Conservation (phyloP, 2,797 vertebrate genomes). For the Tolypeutes matacus region DNA sequence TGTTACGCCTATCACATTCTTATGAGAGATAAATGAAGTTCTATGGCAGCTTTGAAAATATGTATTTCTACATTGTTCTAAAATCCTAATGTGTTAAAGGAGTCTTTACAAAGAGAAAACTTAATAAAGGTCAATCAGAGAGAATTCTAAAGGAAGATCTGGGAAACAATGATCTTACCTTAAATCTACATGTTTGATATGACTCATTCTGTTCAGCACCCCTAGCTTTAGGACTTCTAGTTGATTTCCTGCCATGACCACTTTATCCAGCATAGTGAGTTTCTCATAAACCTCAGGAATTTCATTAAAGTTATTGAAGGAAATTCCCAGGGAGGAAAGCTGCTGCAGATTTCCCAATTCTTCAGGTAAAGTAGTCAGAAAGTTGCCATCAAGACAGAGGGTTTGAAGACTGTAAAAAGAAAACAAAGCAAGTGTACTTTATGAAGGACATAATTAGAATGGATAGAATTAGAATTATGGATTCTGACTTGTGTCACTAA, state of each 20-base stretch:
- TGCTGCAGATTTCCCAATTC: constrained; percentile 93
- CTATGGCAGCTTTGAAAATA: constrained; percentile 44
- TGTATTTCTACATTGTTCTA: background rate
- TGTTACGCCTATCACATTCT: background rate
- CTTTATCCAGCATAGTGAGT: constrained; percentile 92
- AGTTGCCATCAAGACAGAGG: constrained; percentile 96
- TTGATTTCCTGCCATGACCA: constrained; percentile 95
- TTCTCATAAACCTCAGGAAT: constrained; percentile 93
- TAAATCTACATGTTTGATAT: constrained; percentile 95
- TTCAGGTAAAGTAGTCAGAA: constrained; percentile 93
- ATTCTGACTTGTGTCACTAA: constrained; percentile 22
- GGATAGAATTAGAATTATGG: background rate
- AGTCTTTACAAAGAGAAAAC: constrained; percentile 27
- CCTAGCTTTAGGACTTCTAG: constrained; percentile 92
- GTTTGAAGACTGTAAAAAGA: constrained; percentile 92
- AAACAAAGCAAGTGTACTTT: constrained; percentile 29
- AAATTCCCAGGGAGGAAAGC: constrained; percentile 94
- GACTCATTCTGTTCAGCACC: constrained; percentile 91
- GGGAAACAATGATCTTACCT: constrained; percentile 88
- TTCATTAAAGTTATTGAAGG: constrained; percentile 95
- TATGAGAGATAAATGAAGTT: background rate
- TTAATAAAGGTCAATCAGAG: background rate
- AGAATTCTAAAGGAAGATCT: background rate
- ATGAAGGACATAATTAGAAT: constrained; percentile 54
- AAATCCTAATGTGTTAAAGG: constrained; percentile 44